Evolutionary conservation across 2,888 invertebrate genomes (phyloP), one percentile per base, ranked within the genome.

Genomic region (Pammene fasciana): DNA sequence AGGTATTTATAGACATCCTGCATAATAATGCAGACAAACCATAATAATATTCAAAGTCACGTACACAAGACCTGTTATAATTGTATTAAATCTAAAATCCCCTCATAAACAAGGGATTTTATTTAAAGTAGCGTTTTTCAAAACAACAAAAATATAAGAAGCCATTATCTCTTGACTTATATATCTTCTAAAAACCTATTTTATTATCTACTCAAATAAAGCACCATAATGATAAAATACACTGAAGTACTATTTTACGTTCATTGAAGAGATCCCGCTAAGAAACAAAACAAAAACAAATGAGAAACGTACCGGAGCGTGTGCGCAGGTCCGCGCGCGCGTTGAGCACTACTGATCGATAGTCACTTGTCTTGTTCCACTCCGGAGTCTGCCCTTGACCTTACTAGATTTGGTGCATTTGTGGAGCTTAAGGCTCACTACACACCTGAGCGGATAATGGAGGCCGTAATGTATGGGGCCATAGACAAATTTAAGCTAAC

Each of bases 281-380:
- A 34, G 38, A 38, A 56, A 1, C 14, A 41, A 7, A 46, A 50
- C 16, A 16, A 59, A 52, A 65, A 26, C 26, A 26, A 26, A 59
- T 18, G 57, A 45, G 13, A n/a, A 43, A 65, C 68, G 57, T 68
- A 68, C 68, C 68, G 68, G 10, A 50, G 46, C 68, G 64, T 64
- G 10, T 57, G 62, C 68, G 52, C 68, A 64, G 68, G n/a, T 54
- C 48, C 18, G 26, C 64, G 45, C 64, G 68, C 43, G 50, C 50
- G 38, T 16, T 3, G 62, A 68, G 43, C 50, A 68, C 68, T 68
- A 68, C 68, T 68, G 68, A 65, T 65, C 56, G 50, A 62, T 36
- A 45, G 64, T 68, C 50, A 50, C 46, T 68, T 57, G 59, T 57
- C 46, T 68, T 57, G 34, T 57, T 13, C 54, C 54, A 54, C 54